Conservation (phyloP, 2,888 invertebrate genomes). For the Blastobasis adustella region DNA sequence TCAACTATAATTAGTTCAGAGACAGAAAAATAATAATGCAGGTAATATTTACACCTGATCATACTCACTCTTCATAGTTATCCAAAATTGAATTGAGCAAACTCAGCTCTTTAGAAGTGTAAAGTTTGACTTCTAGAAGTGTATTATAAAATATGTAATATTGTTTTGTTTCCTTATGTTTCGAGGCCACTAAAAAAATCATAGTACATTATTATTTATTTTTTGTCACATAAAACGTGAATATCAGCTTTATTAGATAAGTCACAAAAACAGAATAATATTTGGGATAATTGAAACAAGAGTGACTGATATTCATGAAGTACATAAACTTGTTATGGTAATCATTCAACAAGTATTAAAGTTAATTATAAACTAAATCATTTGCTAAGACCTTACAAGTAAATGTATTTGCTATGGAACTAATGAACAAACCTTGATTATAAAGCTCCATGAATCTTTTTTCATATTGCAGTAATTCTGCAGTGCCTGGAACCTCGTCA, state of each 20-base stretch:
- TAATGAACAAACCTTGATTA: slow-evolving; percentile 81
- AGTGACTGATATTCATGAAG: too few relatives aligned
- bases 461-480: slow-evolving; percentile 96
- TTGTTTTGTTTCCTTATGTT: slow-evolving; percentile 97
- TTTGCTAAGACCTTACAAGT: too few relatives aligned
- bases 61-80: slow-evolving; percentile 86
- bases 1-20: background rate
- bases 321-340: too few relatives aligned
- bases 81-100: slow-evolving; percentile 92
- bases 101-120: slow-evolving; percentile 92
- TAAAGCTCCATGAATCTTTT: slow-evolving; percentile 96
- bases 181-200: slow-evolving; percentile 87
- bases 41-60: background rate
- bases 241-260: too few relatives aligned
- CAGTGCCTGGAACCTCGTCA: slow-evolving; percentile 94
- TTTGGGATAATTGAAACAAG: too few relatives aligned
- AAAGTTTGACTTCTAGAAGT: slow-evolving; percentile 93
- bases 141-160: slow-evolving; percentile 97
- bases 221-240: background rate
- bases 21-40: background rate
- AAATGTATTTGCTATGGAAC: too few relatives aligned
- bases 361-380: too few relatives aligned
- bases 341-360: too few relatives aligned
- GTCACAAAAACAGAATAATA: too few relatives aligned
- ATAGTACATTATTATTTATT: background rate